Evolutionary conservation across 30 jellyfish, hydroid and myxozoan genomes (phyloP).

Genomic region (Aurelia aurita): DNA sequence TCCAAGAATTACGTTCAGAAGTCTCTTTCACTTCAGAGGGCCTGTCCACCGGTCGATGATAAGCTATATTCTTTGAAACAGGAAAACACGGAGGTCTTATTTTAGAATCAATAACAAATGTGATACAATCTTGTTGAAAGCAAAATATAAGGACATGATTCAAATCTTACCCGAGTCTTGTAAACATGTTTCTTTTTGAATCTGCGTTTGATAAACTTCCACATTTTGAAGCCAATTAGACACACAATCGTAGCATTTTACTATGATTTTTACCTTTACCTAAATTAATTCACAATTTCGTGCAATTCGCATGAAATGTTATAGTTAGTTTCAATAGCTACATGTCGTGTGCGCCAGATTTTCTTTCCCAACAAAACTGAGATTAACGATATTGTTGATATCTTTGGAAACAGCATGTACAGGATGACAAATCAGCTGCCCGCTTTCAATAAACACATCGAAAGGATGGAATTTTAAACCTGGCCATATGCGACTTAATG

Average conservation of each 20-base stretch:
- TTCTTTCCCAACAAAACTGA: background rate
- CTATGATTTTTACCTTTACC: too few relatives aligned
- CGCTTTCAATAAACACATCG: background rate
- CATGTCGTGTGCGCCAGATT: constrained; percentile 35
- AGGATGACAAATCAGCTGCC: background rate
- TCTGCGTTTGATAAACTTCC: constrained; percentile 9
- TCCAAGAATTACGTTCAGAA: too few relatives aligned
- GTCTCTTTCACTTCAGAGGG: too few relatives aligned
- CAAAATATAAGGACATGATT: too few relatives aligned
- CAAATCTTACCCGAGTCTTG: constrained; percentile 32
- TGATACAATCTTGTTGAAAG: background rate
- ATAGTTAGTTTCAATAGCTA: background rate
- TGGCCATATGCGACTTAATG: too few relatives aligned
- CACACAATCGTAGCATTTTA: too few relatives aligned
- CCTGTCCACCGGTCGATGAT: too few relatives aligned
- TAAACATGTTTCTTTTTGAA: constrained; percentile 39
- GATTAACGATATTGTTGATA: constrained; percentile 2
- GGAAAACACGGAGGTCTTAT: too few relatives aligned
- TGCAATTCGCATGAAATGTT: too few relatives aligned
- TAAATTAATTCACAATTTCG: too few relatives aligned
- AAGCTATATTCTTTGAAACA: too few relatives aligned
- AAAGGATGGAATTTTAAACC: too few relatives aligned
- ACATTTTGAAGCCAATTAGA: constrained; percentile 8
- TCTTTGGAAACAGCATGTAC: background rate
- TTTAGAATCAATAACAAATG: background rate